Evolutionary conservation across 2,113 vertebrate species (phyloP).

Genomic region (Xiphophorus couchianus): DNA sequence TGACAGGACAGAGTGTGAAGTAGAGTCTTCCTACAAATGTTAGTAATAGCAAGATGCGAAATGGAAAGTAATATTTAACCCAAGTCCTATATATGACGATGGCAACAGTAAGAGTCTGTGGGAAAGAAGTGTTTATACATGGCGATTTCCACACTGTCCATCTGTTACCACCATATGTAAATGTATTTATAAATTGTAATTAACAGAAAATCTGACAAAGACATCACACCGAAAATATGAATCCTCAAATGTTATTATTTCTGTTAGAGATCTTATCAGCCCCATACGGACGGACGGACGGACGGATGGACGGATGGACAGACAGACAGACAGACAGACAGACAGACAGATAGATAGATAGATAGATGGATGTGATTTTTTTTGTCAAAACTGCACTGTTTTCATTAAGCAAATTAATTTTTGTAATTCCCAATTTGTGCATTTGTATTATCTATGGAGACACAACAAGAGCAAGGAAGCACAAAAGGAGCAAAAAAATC

Average conservation of each 20-base stretch:
- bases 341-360: too few species aligned
- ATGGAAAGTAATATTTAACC: not conserved
- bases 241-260: not conserved
- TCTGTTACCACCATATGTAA: not conserved
- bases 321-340: too few species aligned
- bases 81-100: not conserved
- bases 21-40: not conserved
- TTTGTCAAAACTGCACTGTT: too few species aligned
- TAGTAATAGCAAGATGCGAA: not conserved
- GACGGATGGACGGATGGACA: too few species aligned
- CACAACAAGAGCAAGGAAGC: too few species aligned
- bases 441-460: too few species aligned
- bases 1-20: slow-evolving; percentile 12
- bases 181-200: not conserved
- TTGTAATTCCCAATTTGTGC: too few species aligned
- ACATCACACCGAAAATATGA: too few species aligned
- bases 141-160: not conserved
- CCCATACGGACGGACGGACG: too few species aligned
- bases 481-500: too few species aligned
- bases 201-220: not conserved
- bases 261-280: not conserved
- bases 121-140: not conserved
- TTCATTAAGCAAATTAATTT: too few species aligned
- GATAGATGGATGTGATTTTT: too few species aligned
- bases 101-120: not conserved